These are phyloP conservation scores for Polylopha cassiicola DNA, from an alignment of 2,888 invertebrate species.

Conservation along the genomic window DNA sequence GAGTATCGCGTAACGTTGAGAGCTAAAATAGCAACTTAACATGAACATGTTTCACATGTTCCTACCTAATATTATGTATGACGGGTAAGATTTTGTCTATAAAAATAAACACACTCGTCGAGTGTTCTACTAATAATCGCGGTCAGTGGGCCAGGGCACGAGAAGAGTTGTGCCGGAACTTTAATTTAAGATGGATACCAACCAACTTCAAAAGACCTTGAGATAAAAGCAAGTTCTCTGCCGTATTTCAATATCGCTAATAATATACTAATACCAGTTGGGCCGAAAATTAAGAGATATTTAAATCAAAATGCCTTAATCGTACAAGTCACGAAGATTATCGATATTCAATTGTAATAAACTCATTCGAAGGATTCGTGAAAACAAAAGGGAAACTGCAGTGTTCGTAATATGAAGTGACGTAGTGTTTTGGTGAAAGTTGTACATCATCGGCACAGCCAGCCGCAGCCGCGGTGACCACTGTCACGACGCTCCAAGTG, in stretches of 20 bases:
- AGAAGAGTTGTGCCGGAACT: conserved; percentile 64
- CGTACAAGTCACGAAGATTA: conserved; percentile 14
- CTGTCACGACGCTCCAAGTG: conserved; percentile 56
- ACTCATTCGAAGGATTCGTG: conserved; percentile 17
- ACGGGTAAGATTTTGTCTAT: conserved; percentile 37
- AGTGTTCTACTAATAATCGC: conserved; percentile 54
- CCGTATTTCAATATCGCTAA: background rate
- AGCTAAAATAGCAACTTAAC: too few relatives aligned
- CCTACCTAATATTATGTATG: conserved; percentile 22
- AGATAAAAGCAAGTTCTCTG: conserved; percentile 33
- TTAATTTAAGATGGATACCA: conserved; percentile 37
- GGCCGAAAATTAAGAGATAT: too few relatives aligned
- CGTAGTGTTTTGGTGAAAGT: conserved; percentile 67
- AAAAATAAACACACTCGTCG: conserved; percentile 51
- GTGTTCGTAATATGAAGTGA: conserved; percentile 34
- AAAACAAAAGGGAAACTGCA: conserved; percentile 38
- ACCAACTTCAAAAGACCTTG: conserved; percentile 44
- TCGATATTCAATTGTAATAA: conserved; percentile 11
- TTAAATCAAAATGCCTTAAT: conserved; percentile 1
- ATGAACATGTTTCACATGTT: conserved; percentile 17
- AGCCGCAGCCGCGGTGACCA: conserved; percentile 45
- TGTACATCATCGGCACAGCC: conserved; percentile 52
- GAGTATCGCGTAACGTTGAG: background rate
- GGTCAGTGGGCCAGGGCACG: conserved; percentile 70
- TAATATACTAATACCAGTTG: conserved; percentile 2